phyloP scores from a whole-genome alignment of 1,140 invertebrate genomes.

The Drosophila pachea region DNA sequence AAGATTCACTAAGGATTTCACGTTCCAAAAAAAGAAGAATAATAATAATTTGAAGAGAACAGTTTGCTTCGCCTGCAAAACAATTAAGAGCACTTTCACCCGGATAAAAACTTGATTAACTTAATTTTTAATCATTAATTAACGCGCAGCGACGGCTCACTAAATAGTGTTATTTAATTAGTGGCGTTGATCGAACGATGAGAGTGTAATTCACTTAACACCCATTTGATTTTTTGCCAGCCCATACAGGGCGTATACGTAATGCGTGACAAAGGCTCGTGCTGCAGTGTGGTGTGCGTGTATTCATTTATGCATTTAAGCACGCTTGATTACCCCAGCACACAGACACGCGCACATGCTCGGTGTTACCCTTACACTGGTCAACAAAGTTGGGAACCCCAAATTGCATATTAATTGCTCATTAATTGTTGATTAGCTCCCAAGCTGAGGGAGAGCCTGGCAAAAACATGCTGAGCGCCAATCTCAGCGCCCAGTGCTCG shows the following conservation, averaged over 20 bases:
- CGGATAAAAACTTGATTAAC: not conserved
- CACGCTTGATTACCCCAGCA: conserved; percentile 41
- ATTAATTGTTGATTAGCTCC: conserved; percentile 76
- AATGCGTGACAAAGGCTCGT: conserved; percentile 18
- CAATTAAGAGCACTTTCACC: too few species aligned
- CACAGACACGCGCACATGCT: not conserved
- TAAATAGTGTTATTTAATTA: conserved; percentile 12
- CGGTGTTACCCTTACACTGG: not conserved
- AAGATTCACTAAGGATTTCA: too few species aligned
- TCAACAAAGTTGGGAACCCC: conserved; percentile 17
- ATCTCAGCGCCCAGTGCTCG: conserved; percentile 27
- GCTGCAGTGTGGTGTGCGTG: conserved; percentile 15
- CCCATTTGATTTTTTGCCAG: not conserved
- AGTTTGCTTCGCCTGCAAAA: too few species aligned
- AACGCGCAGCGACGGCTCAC: not conserved
- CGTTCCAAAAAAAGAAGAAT: too few species aligned
- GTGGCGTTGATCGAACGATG: conserved; percentile 13
- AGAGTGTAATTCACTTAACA: conserved; percentile 13
- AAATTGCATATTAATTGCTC: conserved; percentile 77
- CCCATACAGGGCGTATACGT: conserved; percentile 17
- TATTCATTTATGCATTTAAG: conserved; percentile 70
- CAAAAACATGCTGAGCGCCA: conserved; percentile 27
- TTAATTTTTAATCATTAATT: not conserved
- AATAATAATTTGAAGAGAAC: too few species aligned
- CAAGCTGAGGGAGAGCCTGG: conserved; percentile 39